Evolutionary conservation across 2,797 vertebrate genomes (phyloP).

Genomic region (Microctenopoma stevenorrisi): DNA sequence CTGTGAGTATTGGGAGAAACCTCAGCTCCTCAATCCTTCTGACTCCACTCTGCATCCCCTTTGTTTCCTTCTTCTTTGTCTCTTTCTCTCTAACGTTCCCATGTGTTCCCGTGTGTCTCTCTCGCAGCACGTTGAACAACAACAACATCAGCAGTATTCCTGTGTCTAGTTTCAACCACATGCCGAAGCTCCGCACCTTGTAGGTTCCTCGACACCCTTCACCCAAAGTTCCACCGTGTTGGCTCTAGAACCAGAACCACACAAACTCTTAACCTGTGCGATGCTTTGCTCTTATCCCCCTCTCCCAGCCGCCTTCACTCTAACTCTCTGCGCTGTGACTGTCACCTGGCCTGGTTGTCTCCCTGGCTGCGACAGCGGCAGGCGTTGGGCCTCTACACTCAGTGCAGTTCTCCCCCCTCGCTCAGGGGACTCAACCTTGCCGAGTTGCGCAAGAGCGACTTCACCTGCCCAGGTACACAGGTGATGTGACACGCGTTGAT

Average conservation of each 20-base stretch:
- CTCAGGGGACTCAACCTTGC: constrained; percentile 91
- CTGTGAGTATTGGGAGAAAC: constrained; percentile 87
- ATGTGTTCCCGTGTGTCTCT: background rate
- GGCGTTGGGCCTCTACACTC: constrained; percentile 91
- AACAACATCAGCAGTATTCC: constrained; percentile 97
- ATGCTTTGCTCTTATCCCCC: background rate
- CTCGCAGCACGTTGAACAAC: constrained; percentile 93
- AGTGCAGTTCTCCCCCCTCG: constrained; percentile 86
- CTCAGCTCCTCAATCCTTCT: too few relatives aligned
- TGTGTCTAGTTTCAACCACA: constrained; percentile 98
- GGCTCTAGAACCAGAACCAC: background rate
- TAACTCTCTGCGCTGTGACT: constrained; percentile 91
- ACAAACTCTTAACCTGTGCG: background rate
- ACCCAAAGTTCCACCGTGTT: constrained; percentile 20
- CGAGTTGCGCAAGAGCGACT: constrained; percentile 91
- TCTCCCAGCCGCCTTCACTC: constrained; percentile 89
- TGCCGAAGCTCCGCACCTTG: constrained; percentile 98
- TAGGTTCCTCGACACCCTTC: constrained; percentile 77
- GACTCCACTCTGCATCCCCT: too few relatives aligned
- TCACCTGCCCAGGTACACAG: constrained; percentile 87
- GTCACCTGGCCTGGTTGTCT: constrained; percentile 92
- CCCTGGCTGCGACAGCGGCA: constrained; percentile 92
- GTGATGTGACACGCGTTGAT: background rate
- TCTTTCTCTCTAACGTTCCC: background rate
- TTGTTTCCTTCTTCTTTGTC: too few relatives aligned